Percentiles rank a stretch among this genome's conserved stretches.
phyloP scores from a whole-genome alignment of 2,888 invertebrate genomes.

The Tenthredo livida region DNA sequence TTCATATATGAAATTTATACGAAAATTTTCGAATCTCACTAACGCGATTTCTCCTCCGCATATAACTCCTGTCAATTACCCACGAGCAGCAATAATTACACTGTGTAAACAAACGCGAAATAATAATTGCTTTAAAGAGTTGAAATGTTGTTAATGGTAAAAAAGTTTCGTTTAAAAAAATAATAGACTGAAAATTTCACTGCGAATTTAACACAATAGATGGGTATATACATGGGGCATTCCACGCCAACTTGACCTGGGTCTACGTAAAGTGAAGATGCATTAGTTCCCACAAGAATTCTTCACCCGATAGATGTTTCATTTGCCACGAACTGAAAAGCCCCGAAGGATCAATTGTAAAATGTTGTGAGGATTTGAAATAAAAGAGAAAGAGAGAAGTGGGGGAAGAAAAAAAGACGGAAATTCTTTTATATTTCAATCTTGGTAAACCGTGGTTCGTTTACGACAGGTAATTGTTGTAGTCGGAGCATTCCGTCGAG shows the following conservation, averaged over 20 bases:
- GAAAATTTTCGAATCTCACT: constrained; percentile 19
- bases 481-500: constrained; percentile 65
- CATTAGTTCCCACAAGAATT: constrained; percentile 9
- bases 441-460: constrained; percentile 66
- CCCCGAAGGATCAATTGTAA: neutral
- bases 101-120: neutral
- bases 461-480: constrained; percentile 75
- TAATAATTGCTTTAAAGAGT: neutral
- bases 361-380: neutral
- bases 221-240: too few relatives aligned
- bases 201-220: neutral
- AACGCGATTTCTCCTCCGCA: constrained; percentile 23
- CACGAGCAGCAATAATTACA: neutral
- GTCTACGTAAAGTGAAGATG: neutral
- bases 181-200: neutral
- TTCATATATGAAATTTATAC: constrained; percentile 19
- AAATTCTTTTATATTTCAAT: constrained; percentile 73
- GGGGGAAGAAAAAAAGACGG: constrained; percentile 56
- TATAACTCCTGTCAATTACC: neutral
- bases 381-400: neutral
- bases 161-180: neutral
- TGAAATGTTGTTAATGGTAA: neutral
- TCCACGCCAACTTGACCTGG: too few relatives aligned
- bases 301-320: constrained; percentile 19
- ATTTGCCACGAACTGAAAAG: constrained; percentile 25